These are phyloP conservation scores for Pollenia labialis DNA, from an alignment of 2,888 invertebrate species.

Conservation along the genomic window DNA sequence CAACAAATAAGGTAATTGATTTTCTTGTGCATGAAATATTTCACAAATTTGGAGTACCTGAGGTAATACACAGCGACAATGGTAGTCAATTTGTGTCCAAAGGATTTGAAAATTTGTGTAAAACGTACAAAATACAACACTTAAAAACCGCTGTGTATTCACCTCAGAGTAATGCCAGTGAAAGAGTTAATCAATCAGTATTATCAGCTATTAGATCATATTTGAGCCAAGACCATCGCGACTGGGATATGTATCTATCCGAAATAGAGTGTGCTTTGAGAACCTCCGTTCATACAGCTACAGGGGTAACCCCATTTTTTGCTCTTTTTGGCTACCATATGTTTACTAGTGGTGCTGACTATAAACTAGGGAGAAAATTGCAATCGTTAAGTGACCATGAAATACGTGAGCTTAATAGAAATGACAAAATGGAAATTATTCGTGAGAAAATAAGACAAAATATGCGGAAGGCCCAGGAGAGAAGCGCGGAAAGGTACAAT, in stretches of 20 bases:
- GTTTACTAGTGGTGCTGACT: too few species aligned
- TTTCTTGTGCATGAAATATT: background rate
- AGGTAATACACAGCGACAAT: background rate
- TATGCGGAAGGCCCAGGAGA: too few species aligned
- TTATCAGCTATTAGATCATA: background rate
- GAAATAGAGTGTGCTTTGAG: background rate
- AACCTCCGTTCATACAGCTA: background rate
- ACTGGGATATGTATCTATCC: background rate
- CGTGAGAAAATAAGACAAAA: too few species aligned
- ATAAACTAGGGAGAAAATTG: too few species aligned
- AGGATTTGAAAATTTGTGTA: background rate
- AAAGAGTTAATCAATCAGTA: constrained; percentile 1
- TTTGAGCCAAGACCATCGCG: background rate
- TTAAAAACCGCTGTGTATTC: background rate
- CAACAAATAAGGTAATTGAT: too few species aligned
- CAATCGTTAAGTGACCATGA: too few species aligned
- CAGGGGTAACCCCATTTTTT: too few species aligned
- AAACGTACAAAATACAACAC: background rate
- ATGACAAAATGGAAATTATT: too few species aligned
- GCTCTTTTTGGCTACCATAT: too few species aligned
- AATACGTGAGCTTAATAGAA: too few species aligned
- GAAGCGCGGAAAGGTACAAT: too few species aligned
- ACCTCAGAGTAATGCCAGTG: background rate
- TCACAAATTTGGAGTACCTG: constrained; percentile 1
- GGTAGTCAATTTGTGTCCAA: background rate